A percentile compares a stretch with the other conserved stretches of the same genome.
phyloP scores from a whole-genome alignment of 2,113 vertebrate genomes.

The Thalassoma bifasciatum region DNA sequence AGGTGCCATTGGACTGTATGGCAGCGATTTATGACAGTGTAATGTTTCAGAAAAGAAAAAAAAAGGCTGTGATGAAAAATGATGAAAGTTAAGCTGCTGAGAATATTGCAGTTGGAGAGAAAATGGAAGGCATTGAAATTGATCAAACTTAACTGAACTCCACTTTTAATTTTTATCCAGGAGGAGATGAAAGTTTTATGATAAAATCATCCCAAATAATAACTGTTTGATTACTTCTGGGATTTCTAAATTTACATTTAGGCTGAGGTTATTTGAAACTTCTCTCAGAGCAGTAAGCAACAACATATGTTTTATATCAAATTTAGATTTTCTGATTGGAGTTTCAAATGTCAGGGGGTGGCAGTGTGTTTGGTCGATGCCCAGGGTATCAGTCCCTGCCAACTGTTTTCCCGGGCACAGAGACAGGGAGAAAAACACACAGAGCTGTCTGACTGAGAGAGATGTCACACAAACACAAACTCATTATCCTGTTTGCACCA shows the following conservation, averaged over 20 bases:
- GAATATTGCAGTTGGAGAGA: slow-evolving; percentile 6
- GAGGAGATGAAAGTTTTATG: slow-evolving; percentile 18
- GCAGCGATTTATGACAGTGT: slow-evolving; percentile 32
- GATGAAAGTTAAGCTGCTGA: not conserved
- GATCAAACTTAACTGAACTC: not conserved
- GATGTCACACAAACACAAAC: slow-evolving; percentile 48
- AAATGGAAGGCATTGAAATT: not conserved
- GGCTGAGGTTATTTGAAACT: slow-evolving; percentile 5
- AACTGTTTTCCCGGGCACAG: slow-evolving; percentile 55
- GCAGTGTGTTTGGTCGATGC: slow-evolving; percentile 20
- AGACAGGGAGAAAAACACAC: slow-evolving; percentile 29
- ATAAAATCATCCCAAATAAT: slow-evolving; percentile 27
- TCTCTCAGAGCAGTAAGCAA: slow-evolving; percentile 17
- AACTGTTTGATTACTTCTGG: slow-evolving; percentile 21
- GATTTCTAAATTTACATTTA: slow-evolving; percentile 12
- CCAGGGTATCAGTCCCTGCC: slow-evolving; percentile 30
- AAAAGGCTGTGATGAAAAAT: slow-evolving; percentile 43
- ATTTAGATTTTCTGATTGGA: slow-evolving; percentile 22
- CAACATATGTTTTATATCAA: slow-evolving; percentile 16
- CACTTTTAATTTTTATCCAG: slow-evolving; percentile 12
- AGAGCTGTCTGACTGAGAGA: slow-evolving; percentile 21
- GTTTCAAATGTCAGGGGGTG: slow-evolving; percentile 35
- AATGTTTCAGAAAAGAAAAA: slow-evolving; percentile 16
- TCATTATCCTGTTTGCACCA: slow-evolving; percentile 31
- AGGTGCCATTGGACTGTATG: slow-evolving; percentile 15